Conservation (phyloP, 1,140 invertebrate species). For the Aporrectodea caliginosa region DNA sequence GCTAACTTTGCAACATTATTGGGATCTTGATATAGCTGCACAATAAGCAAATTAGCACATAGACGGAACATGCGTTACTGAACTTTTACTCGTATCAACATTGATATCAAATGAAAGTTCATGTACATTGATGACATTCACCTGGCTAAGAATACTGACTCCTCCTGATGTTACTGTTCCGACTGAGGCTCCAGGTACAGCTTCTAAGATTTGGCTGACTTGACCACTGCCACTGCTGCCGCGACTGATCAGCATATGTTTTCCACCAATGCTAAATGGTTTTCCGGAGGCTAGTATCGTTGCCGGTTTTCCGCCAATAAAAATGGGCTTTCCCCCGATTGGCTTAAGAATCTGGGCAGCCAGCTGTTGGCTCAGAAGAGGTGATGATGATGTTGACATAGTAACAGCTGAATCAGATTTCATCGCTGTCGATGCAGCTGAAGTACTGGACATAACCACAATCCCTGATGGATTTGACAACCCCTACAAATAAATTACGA, state of each 20-base stretch:
- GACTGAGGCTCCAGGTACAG: too few relatives aligned
- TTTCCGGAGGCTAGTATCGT: not conserved
- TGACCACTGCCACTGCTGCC: too few relatives aligned
- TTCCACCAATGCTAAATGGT: not conserved
- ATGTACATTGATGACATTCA: too few relatives aligned
- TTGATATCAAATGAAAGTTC: too few relatives aligned
- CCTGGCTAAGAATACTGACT: too few relatives aligned
- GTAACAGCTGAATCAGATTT: not conserved
- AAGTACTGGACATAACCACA: not conserved
- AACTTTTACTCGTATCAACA: too few relatives aligned
- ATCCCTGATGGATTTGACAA: not conserved
- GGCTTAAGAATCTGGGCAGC: not conserved
- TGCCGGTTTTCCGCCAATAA: not conserved
- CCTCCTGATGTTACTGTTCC: too few relatives aligned
- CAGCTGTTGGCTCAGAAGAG: not conserved
- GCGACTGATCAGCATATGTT: not conserved
- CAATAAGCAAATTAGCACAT: too few relatives aligned
- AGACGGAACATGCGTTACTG: too few relatives aligned
- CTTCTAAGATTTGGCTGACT: too few relatives aligned
- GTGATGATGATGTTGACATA: not conserved
- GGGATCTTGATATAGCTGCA: too few relatives aligned
- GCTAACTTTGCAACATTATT: too few relatives aligned
- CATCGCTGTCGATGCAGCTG: not conserved
- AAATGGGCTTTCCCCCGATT: not conserved
- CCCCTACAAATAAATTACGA: not conserved